Percentiles rank a stretch among this genome's conserved stretches.
These are phyloP conservation scores for Acanthis flammea DNA, from an alignment of 2,797 vertebrate species.

Conservation along the genomic window DNA sequence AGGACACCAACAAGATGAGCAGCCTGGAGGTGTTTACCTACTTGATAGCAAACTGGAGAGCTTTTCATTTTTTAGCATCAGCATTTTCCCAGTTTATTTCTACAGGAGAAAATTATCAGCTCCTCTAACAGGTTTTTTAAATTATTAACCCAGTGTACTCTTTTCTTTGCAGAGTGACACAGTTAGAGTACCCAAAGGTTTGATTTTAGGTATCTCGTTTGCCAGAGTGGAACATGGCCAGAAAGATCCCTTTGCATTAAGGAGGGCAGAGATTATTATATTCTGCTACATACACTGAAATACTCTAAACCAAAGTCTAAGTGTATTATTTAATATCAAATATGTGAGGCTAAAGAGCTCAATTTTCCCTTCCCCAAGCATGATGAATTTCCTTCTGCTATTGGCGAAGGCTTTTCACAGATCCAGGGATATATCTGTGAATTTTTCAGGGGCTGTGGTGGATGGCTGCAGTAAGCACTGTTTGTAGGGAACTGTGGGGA, in stretches of 20 bases:
- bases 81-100: background rate
- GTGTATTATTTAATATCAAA: background rate
- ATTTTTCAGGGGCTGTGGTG: background rate
- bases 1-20: background rate
- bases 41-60: background rate
- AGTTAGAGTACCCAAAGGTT: background rate
- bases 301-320: background rate
- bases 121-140: background rate
- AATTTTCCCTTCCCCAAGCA: background rate
- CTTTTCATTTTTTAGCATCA: background rate
- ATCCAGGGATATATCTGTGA: background rate
- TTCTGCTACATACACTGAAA: background rate
- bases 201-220: background rate
- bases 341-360: background rate
- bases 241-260: background rate
- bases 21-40: background rate
- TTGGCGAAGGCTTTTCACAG: background rate
- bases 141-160: background rate
- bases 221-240: rapidly evolving
- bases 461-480: background rate
- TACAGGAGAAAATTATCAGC: background rate
- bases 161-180: background rate
- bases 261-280: background rate
- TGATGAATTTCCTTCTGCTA: background rate
- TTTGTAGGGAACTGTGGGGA: background rate